These are phyloP conservation scores for Paralichthys olivaceus DNA, from an alignment of 2,113 vertebrate genomes.

Conservation along the genomic window DNA sequence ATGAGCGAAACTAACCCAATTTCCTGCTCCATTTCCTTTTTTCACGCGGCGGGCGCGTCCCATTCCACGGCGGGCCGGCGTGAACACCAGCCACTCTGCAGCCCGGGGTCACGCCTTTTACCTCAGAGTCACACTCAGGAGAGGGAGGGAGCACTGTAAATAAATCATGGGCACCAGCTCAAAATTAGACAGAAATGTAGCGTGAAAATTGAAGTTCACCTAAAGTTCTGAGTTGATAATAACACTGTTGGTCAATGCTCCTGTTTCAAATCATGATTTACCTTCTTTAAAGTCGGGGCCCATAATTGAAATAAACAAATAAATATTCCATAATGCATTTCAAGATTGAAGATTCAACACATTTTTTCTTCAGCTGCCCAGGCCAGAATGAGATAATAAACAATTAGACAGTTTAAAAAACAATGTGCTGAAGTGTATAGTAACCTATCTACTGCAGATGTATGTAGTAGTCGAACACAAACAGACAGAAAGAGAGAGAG, in stretches of 20 bases:
- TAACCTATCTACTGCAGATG: too few relatives aligned
- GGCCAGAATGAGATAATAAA: too few relatives aligned
- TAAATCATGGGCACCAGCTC: slow-evolving; percentile 49
- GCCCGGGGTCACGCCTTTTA: slow-evolving; percentile 73
- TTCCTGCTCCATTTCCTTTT: slow-evolving; percentile 85
- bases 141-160: slow-evolving; percentile 48
- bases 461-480: too few relatives aligned
- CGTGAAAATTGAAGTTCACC: slow-evolving; percentile 44
- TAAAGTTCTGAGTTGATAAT: slow-evolving; percentile 25
- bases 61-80: slow-evolving; percentile 66
- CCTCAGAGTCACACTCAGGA: slow-evolving; percentile 57
- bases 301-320: background rate
- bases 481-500: too few relatives aligned
- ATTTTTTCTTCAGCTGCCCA: too few relatives aligned
- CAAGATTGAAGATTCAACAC: background rate
- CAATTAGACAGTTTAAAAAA: too few relatives aligned
- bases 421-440: too few relatives aligned
- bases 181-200: slow-evolving; percentile 47
- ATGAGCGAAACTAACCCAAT: slow-evolving; percentile 81
- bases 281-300: background rate
- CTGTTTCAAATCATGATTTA: background rate
- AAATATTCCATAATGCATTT: background rate
- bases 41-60: slow-evolving; percentile 68
- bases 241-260: background rate
- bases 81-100: slow-evolving; percentile 68